Evolutionary conservation across 2,113 vertebrate species (phyloP), one percentile per base, ranked within the genome.

Genomic region (Psophia crepitans): DNA sequence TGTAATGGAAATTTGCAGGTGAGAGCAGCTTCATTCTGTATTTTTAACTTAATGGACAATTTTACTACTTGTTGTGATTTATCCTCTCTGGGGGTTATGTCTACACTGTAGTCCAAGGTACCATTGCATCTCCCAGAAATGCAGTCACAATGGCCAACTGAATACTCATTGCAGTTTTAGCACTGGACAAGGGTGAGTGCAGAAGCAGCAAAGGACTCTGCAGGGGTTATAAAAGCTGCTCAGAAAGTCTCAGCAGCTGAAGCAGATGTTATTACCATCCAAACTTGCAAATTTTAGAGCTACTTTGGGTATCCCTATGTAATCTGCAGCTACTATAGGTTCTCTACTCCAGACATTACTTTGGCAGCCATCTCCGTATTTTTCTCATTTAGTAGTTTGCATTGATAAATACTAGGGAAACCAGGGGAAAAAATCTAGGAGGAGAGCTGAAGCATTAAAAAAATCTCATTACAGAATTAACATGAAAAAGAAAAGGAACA

Each of bases 1-100:
- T 94, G 86, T 74, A 90, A 90, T 83, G 63, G 83, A 95, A 97
- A 91, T 95, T 76, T 73, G 27, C 85, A 90, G 54, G 44, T 90
- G 65, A 96, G 68, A 89, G 58, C 54, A 63, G 46, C 44, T 92
- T 66, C 43, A 51, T 58, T 89, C 54, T 71, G 15, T 81, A 51
- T 81, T 90, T 84, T 87, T 90, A 89, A 70, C 28, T 66, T 86
- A 63, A 66, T 0, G 3, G 76, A 90, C 37, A 57, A 27, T 84
- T 81, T 81, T 87, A 33, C 35, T 68, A 3, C 33, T 71, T 64
- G n/a, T 44, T 35, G 23, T 66, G 68, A 65, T 65, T 74, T 68
- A 56, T 85, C 39, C 22, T 68, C 58, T 87, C 41, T n/a, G 32
- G 46, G 14, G 2, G 20, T 74, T 81, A 49, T 41, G 43, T 35